These are phyloP conservation scores for Turnix velox DNA, from an alignment of 2,113 vertebrate species.

Conservation along the genomic window DNA sequence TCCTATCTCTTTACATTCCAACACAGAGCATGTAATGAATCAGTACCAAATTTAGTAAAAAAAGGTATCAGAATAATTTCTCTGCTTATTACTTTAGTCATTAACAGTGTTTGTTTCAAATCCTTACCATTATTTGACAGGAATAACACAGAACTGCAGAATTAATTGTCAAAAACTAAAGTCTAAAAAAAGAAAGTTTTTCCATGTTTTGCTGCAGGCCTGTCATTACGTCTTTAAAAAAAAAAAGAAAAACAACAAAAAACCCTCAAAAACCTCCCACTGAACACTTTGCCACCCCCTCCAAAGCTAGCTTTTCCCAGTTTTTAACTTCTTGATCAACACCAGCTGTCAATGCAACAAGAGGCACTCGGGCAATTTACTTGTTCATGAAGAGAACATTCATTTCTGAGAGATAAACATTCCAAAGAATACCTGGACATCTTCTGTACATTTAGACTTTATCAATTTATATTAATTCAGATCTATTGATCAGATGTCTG, in stretches of 20 bases:
- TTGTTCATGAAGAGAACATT: neutral
- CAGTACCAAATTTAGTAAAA: neutral
- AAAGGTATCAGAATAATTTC: neutral
- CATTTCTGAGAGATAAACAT: neutral
- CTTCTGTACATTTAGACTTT: neutral
- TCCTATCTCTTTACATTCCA: neutral
- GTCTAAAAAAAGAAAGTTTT: neutral
- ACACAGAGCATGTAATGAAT: neutral
- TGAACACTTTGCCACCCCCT: neutral
- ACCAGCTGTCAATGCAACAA: neutral
- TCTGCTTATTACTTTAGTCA: neutral
- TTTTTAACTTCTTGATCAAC: neutral
- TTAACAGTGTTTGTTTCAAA: neutral
- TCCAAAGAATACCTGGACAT: neutral
- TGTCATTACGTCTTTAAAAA: neutral
- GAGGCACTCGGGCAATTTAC: neutral
- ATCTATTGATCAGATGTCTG: neutral
- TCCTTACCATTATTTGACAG: neutral
- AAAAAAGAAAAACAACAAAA: neutral
- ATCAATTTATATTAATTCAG: neutral
- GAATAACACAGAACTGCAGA: neutral
- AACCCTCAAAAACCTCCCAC: too few species aligned
- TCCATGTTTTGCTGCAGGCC: neutral
- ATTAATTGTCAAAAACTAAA: neutral
- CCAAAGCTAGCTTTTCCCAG: neutral